Percentiles rank a stretch among this genome's conserved stretches.
Evolutionary conservation across 2,888 invertebrate species (phyloP).

Genomic region (Calameuta filiformis): DNA sequence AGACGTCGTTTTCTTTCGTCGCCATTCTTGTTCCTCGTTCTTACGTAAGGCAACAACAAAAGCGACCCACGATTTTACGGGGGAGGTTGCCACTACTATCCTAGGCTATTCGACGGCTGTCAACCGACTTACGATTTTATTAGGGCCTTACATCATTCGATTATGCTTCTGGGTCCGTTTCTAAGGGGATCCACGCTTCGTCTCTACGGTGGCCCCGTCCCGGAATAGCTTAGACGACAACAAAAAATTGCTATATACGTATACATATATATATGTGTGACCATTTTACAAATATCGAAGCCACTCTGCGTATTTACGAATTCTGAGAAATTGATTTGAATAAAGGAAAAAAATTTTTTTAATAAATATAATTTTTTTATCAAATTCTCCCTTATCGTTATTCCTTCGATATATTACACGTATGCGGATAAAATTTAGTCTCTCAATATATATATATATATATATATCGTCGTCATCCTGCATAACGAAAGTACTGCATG

Average conservation of each 20-base stretch:
- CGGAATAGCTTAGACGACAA: not conserved
- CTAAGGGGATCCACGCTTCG: not conserved
- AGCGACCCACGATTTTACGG: constrained; percentile 52
- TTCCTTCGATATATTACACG: not conserved
- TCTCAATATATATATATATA: not conserved
- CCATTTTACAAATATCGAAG: not conserved
- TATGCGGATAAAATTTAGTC: not conserved
- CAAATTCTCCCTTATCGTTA: not conserved
- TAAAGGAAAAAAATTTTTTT: not conserved
- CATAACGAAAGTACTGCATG: not conserved
- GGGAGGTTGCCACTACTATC: constrained; percentile 44
- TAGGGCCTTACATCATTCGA: constrained; percentile 63
- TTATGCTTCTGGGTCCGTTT: constrained; percentile 41
- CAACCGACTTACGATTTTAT: constrained; percentile 64
- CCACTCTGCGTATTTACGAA: not conserved
- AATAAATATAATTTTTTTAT: not conserved
- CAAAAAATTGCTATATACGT: not conserved
- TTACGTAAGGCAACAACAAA: constrained; percentile 54
- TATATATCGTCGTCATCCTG: not conserved
- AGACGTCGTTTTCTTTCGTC: constrained; percentile 43
- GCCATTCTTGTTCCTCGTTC: constrained; percentile 47
- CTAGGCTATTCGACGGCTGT: constrained; percentile 51
- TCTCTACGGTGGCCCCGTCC: not conserved
- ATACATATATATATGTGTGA: not conserved
- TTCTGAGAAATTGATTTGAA: not conserved